Base-by-base conservation (phyloP, 2,888 invertebrate genomes). In the Brenthis hecate region DNA sequence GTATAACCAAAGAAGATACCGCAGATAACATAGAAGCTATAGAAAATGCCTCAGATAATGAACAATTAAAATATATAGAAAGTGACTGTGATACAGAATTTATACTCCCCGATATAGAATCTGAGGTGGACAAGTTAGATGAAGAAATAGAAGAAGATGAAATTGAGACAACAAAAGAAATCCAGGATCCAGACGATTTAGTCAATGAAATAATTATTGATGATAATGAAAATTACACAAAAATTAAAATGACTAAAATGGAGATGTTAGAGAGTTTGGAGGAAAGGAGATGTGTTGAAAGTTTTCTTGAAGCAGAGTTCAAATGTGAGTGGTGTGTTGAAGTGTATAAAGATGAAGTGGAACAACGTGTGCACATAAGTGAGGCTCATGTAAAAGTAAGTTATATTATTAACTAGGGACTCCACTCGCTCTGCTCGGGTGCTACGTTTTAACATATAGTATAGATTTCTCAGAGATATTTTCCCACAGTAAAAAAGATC, bases 271-370 rank as follows among this genome's bases (percentile, higher is more conserved):
- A 58, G 6, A 36, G 48, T n/a, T 58, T 66, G 6, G 23, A 54
- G 11, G 8, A 13, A 11, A 66, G 55, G 6, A 70, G 60, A 13
- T 16, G n/a, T 8, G 3, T 56, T 2, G 50, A 66, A 11, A 36
- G 2, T 36, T 70, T 63, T n/a, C 4, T 69, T 1, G 56, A 53
- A 14, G 56, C 62, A 8, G 6, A 51, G 3, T 48, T n/a, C 43
- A 66, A 66, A 60, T 70, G 69, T 63, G 69, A 70, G 23, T 57
- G 57, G 13, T 70, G 69, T 50, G 6, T 70, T 0, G 53, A 32
- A 57, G 57, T 53, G 36, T 70, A 66, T 55, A 58, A 58, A 13
- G 55, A 66, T 50, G 47, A 50, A 48, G 43, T 70, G 51, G 66
- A 70, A 13, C 62, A 51, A 55, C 6, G 6, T 51, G n/a, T 19